These are phyloP conservation scores for Drosophila melanosoma DNA, from an alignment of 2,888 invertebrate genomes.

Conservation along the genomic window DNA sequence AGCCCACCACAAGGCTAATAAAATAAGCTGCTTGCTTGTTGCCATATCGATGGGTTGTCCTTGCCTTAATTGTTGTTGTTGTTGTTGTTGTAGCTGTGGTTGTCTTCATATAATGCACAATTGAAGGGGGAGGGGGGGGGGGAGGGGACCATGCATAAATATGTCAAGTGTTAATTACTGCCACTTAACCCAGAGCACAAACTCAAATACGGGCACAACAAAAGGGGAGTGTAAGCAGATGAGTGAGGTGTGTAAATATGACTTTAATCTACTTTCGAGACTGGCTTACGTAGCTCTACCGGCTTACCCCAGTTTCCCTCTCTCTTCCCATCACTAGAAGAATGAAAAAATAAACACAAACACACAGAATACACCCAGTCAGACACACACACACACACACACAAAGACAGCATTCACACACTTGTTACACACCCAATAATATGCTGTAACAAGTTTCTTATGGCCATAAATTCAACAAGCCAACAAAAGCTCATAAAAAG, in stretches of 20 bases:
- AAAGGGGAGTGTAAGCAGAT: slow-evolving; percentile 17
- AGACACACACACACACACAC: slow-evolving; percentile 29
- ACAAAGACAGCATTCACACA: slow-evolving; percentile 34
- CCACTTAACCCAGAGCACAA: slow-evolving; percentile 77
- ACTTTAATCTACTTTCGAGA: slow-evolving; percentile 75
- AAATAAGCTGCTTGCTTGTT: slow-evolving; percentile 66
- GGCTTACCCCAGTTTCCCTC: neutral
- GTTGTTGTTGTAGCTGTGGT: slow-evolving; percentile 25
- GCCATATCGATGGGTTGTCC: slow-evolving; percentile 57
- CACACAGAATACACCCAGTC: slow-evolving; percentile 11
- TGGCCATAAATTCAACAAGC: slow-evolving; percentile 80
- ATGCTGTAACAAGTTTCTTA: slow-evolving; percentile 80
- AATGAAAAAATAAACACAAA: slow-evolving; percentile 55
- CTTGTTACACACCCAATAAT: slow-evolving; percentile 81
- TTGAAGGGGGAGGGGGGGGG: slow-evolving; percentile 29
- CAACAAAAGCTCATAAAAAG: slow-evolving; percentile 79
- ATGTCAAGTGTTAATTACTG: slow-evolving; percentile 82
- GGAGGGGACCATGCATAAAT: slow-evolving; percentile 70
- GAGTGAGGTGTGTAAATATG: slow-evolving; percentile 66
- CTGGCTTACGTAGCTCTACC: slow-evolving; percentile 58
- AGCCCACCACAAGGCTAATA: slow-evolving; percentile 64
- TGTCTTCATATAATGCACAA: slow-evolving; percentile 55
- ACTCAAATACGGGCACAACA: slow-evolving; percentile 57
- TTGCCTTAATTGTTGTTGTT: slow-evolving; percentile 48
- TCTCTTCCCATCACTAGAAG: slow-evolving; percentile 25